Evolutionary conservation across 2,113 vertebrate genomes (phyloP), one percentile per base, ranked within the genome.

Genomic region (Podocnemis expansa): DNA sequence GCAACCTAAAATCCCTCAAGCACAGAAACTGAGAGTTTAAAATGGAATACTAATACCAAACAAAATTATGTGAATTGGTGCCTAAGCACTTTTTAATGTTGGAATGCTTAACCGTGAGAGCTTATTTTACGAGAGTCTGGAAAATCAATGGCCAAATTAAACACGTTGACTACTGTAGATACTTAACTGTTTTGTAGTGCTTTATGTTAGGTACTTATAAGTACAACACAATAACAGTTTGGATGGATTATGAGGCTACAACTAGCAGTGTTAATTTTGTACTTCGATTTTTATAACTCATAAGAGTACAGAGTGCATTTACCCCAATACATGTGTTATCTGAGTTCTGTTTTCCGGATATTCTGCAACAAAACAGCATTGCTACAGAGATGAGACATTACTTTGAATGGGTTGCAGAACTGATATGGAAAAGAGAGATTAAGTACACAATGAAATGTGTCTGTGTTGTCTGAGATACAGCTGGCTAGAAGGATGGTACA

Each of bases 151-250:
- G 52, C 70, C 31, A 91, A 80, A 88, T 82, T 92, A 96, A 97
- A 96, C 56, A 84, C 34, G 27, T 49, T 86, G 27, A 94, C 58
- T 96, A 96, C 63, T 81, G 78, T 76, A 76, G 78, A 88, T 96
- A 45, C 93, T 96, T 97, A 95, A 98, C 95, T 97, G 95, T 97
- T 97, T 93, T 80, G 24, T 92, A 96, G 84, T n/a, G 31, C 58
- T 96, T 91, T 73, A 76, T 81, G 25, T 47, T 88, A 79, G 21
- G 9, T 58, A 67, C 34, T 92, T 95, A 93, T 85, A 97, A 96
- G 24, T 75, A 84, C 67, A 86, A 24, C 91, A 89, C 96, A 94
- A 96, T 95, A 91, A 85, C 85, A 52, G 73, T 43, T 93, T 38
- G 10, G 51, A 47, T 90, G 88, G 96, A 87, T 51, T 84, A 85